phyloP scores from a whole-genome alignment of 2,888 invertebrate genomes.

The Lobophora halterata region DNA sequence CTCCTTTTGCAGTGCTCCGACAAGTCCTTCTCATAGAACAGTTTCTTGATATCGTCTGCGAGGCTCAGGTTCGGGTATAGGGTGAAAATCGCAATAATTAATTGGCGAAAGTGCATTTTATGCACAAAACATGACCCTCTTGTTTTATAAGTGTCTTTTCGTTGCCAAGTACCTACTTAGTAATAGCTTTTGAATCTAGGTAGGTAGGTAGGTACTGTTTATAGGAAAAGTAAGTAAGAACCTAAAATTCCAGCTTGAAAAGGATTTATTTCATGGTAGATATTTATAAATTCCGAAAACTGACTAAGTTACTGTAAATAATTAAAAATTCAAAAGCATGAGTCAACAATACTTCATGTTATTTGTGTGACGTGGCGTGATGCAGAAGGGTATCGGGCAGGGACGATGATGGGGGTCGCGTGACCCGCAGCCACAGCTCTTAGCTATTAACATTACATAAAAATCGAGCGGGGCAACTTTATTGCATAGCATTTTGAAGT shows the following conservation, averaged over 20 bases:
- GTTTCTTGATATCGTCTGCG: slow-evolving; percentile 28
- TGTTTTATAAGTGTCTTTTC: background rate
- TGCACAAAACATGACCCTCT: background rate
- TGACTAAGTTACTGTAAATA: too few relatives aligned
- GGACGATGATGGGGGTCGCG: slow-evolving; percentile 51
- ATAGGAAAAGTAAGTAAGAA: too few relatives aligned
- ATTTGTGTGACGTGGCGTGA: background rate
- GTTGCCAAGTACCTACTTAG: too few relatives aligned
- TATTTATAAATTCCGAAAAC: too few relatives aligned
- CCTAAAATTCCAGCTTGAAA: too few relatives aligned
- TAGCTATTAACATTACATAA: slow-evolving; percentile 23
- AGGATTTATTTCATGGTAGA: too few relatives aligned
- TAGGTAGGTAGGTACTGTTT: too few relatives aligned
- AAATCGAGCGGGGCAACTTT: slow-evolving; percentile 1
- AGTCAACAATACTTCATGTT: too few relatives aligned
- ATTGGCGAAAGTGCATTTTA: slow-evolving; percentile 3
- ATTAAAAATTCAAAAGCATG: too few relatives aligned
- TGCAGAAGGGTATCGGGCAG: slow-evolving; percentile 28
- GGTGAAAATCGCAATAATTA: background rate
- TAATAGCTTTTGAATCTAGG: too few relatives aligned
- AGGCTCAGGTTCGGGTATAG: slow-evolving; percentile 2
- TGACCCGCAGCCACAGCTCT: slow-evolving; percentile 48
- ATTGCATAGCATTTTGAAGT: too few relatives aligned
- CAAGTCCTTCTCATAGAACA: slow-evolving; percentile 57
- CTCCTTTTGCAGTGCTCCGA: slow-evolving; percentile 65